phyloP scores from a whole-genome alignment of 2,113 vertebrate genomes.

The Silurus asotus region DNA sequence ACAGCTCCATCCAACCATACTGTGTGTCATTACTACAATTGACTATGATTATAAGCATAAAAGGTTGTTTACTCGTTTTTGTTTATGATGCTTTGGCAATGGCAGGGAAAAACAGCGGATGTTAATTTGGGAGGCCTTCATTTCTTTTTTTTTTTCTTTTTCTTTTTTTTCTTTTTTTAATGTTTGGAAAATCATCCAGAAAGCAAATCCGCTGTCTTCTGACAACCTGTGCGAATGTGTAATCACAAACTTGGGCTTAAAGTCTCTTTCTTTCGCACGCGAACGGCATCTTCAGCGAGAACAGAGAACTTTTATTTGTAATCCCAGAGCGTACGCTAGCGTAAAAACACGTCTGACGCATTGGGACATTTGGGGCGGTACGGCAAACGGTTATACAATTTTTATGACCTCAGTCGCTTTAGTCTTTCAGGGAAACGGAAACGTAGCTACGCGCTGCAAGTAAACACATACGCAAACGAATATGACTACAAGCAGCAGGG shows the following conservation, averaged over 20 bases:
- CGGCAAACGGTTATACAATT: too few relatives aligned
- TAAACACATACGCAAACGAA: background rate
- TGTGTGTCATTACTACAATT: conserved; percentile 31
- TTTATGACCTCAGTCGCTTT: background rate
- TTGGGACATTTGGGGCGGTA: background rate
- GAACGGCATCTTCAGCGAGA: conserved; percentile 41
- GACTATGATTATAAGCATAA: conserved; percentile 37
- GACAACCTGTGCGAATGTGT: conserved; percentile 59
- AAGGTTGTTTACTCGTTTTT: conserved; percentile 53
- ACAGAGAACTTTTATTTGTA: background rate
- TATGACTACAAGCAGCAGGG: background rate
- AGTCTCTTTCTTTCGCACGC: conserved; percentile 51
- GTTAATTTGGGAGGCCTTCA: conserved; percentile 64
- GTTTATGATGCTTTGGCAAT: conserved; percentile 59
- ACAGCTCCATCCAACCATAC: conserved; percentile 13
- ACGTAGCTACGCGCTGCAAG: background rate
- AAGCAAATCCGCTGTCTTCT: conserved; percentile 60
- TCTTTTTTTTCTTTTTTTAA: conserved; percentile 53
- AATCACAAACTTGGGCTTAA: conserved; percentile 54
- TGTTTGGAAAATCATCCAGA: conserved; percentile 61
- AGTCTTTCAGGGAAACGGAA: background rate
- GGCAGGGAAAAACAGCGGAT: conserved; percentile 66
- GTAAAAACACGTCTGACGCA: background rate
- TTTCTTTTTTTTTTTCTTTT: background rate
- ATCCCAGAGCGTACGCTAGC: background rate